Evolutionary conservation across 2,113 vertebrate genomes (phyloP).

Genomic region (Charadrius vociferus): DNA sequence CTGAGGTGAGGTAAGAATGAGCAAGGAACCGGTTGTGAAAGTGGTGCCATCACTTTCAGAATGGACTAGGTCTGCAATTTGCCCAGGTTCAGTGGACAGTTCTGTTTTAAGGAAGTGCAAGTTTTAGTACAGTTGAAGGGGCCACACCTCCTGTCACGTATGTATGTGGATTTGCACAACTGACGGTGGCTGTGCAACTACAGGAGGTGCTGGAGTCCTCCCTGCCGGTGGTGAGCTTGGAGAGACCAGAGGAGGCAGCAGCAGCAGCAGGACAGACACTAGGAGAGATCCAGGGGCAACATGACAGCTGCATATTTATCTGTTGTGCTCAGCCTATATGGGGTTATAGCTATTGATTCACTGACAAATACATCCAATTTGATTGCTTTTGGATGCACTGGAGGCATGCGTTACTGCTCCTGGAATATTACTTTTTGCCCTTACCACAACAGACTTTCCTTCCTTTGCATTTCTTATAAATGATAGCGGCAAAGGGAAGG

Average conservation of each 20-base stretch:
- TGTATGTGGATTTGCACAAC: not conserved
- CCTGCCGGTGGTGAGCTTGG: not conserved
- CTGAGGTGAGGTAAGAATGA: not conserved
- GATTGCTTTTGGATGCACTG: not conserved
- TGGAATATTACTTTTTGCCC: not conserved
- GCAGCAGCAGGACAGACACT: not conserved
- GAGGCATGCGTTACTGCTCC: not conserved
- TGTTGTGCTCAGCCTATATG: not conserved
- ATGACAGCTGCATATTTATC: not conserved
- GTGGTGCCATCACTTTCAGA: not conserved
- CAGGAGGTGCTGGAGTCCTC: not conserved
- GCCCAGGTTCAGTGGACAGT: not conserved
- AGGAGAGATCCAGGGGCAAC: not conserved
- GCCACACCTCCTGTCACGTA: fast-evolving
- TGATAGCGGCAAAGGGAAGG: not conserved
- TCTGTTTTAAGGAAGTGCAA: not conserved
- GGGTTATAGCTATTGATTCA: not conserved
- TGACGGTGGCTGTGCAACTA: fast-evolving
- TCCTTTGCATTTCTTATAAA: not conserved
- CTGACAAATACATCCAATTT: not conserved
- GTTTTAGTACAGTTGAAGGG: not conserved
- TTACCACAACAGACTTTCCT: not conserved
- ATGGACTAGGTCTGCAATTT: not conserved
- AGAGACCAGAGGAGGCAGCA: not conserved
- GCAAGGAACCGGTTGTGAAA: not conserved